Evolutionary conservation across 2,797 vertebrate species (phyloP), one percentile per base, ranked within the genome.

Genomic region (Galaxias olidus): DNA sequence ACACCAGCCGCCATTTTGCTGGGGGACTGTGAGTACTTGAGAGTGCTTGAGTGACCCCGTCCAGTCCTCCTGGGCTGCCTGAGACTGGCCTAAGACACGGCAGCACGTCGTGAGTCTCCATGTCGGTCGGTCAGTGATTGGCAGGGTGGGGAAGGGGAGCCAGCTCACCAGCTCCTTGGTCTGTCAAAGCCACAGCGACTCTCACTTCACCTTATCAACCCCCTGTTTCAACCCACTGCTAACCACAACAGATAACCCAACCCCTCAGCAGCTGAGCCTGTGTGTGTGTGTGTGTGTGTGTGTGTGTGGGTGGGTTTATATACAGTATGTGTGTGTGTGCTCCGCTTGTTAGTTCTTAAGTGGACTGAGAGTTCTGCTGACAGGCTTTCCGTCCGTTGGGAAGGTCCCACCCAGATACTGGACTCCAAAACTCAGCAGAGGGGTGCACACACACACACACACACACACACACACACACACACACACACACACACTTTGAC

Each of bases 161-260:
- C 72, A 77, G 77, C 78, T 73, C 63, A 77, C 63, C 64, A 69
- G 82, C 87, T 90, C 84, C 80, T 84, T 73, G 82, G 89, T 89
- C 90, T 91, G 78, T 78, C 87, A 82, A 92, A 86, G 83, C 78
- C 84, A 91, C 87, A 88, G 75, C 65, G 68, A 74, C 71, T 76
- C 58, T 69, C 55, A 52, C 30, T 30, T 30, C 6, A 3, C 3
- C 63, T 69, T 68, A 76, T 84, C 68, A 74, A 69, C 59, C 30
- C 43, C 20, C 65, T 59, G 63, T 66, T 83, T 53, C 69, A 65
- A 74, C 68, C 75, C 69, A 78, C 20, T 63, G 58, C 68, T 75
- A 80, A 80, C 64, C 72, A 74, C 73, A 48, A 63, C 44, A 70
- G 65, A 81, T 78, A 73, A 68, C 49, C 65, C 58, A 53, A 53